These are phyloP conservation scores for Aptenodytes patagonicus DNA, from an alignment of 2,113 vertebrate genomes.

Conservation along the genomic window DNA sequence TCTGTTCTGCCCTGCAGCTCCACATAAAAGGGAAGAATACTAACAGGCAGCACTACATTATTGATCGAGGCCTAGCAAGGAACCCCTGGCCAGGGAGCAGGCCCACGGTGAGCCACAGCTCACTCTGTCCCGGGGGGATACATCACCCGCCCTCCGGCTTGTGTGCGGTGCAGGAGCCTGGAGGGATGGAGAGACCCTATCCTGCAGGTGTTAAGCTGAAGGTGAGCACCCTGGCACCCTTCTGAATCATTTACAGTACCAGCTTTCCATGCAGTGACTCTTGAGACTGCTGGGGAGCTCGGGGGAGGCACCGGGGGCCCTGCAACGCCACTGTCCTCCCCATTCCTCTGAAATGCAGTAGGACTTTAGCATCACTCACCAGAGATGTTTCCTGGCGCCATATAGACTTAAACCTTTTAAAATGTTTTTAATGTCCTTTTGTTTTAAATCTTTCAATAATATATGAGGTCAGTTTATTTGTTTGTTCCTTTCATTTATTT, in stretches of 20 bases:
- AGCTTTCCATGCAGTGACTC: accelerated
- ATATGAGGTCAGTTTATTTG: accelerated
- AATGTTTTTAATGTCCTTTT: not conserved
- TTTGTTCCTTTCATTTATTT: accelerated
- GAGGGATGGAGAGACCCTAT: accelerated
- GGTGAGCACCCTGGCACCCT: not conserved
- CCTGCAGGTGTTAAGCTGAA: not conserved
- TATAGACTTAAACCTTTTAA: not conserved
- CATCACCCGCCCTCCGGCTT: accelerated
- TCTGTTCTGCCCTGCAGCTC: not conserved
- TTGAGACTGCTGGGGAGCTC: not conserved
- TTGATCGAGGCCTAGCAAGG: accelerated
- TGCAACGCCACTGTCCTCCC: accelerated
- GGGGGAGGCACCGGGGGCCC: accelerated
- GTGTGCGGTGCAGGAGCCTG: accelerated
- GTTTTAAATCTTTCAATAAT: not conserved
- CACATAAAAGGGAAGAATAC: accelerated
- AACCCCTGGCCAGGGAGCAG: not conserved
- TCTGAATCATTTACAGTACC: accelerated
- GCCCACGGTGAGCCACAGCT: accelerated
- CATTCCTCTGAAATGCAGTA: accelerated
- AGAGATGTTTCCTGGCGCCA: not conserved
- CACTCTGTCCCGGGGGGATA: accelerated
- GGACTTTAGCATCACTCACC: not conserved
- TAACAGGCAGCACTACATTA: accelerated